Conservation (phyloP, 2,888 invertebrate genomes). For the Drosophila meridiana region DNA sequence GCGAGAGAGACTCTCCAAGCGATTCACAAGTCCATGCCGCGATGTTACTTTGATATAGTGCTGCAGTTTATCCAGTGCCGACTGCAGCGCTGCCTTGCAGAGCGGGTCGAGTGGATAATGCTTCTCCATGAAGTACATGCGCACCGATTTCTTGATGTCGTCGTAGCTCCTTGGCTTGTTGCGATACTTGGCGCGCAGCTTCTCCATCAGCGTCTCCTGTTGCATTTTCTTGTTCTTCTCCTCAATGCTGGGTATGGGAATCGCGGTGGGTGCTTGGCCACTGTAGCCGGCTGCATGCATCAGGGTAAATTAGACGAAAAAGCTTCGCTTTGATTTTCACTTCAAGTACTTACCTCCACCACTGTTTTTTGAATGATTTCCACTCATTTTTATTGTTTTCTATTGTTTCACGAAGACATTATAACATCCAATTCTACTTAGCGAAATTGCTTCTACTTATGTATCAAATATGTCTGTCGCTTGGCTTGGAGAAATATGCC, state of each 20-base stretch:
- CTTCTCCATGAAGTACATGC: slow-evolving; percentile 95
- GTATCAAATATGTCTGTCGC: background rate
- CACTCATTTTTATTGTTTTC: slow-evolving; percentile 64
- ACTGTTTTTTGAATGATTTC: slow-evolving; percentile 28
- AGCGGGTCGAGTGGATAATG: slow-evolving; percentile 93
- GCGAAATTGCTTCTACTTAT: background rate
- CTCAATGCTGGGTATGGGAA: slow-evolving; percentile 71
- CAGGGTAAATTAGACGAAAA: background rate
- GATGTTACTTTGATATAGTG: slow-evolving; percentile 97
- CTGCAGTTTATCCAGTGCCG: slow-evolving; percentile 95
- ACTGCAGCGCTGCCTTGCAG: slow-evolving; percentile 94
- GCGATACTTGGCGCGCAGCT: slow-evolving; percentile 92
- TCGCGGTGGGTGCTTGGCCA: slow-evolving; percentile 9
- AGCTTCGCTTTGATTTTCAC: too few relatives aligned
- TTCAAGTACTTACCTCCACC: slow-evolving; percentile 34
- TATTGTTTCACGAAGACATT: slow-evolving; percentile 85
- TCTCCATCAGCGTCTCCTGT: slow-evolving; percentile 96
- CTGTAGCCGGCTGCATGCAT: slow-evolving; percentile 32
- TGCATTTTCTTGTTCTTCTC: slow-evolving; percentile 91
- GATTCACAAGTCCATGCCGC: slow-evolving; percentile 95
- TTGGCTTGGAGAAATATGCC: background rate
- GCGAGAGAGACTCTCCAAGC: slow-evolving; percentile 95
- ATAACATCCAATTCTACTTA: background rate
- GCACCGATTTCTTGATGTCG: slow-evolving; percentile 94
- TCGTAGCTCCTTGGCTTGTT: slow-evolving; percentile 92